A percentile compares a stretch with the other conserved stretches of the same genome.
These are phyloP conservation scores for Smutsia temminckii DNA, from an alignment of 2,797 vertebrate species.

Conservation along the genomic window DNA sequence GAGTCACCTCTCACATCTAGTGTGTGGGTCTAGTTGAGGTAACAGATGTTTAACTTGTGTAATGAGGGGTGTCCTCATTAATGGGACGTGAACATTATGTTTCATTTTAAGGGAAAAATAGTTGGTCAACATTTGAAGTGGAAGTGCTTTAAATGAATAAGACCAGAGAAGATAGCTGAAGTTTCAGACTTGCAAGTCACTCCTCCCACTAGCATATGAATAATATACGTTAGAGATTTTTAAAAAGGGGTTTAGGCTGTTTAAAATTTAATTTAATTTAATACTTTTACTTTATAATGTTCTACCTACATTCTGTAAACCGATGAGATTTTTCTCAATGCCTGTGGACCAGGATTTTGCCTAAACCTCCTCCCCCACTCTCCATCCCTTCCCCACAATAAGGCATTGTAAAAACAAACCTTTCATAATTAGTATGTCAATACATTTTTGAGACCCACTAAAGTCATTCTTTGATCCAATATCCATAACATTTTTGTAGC, in stretches of 20 bases:
- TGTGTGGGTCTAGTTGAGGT: background rate
- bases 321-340: background rate
- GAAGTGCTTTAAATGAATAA: background rate
- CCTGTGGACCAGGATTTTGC: background rate
- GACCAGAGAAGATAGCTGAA: background rate
- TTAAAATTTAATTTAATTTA: background rate
- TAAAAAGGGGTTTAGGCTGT: background rate
- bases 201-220: background rate
- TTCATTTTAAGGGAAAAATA: constrained; percentile 22
- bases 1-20: background rate
- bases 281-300: constrained; percentile 2
- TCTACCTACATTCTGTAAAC: constrained; percentile 14
- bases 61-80: background rate
- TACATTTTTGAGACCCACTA: constrained; percentile 1
- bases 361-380: background rate
- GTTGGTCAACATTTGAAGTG: background rate
- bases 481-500: background rate
- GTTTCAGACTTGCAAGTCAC: constrained; percentile 1
- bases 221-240: background rate
- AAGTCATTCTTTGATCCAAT: constrained; percentile 35
- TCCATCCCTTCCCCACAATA: background rate
- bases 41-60: background rate
- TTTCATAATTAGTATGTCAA: background rate
- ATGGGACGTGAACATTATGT: background rate
- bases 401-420: background rate